Evolutionary conservation across 2,113 vertebrate genomes (phyloP), one percentile per base, ranked within the genome.

Genomic region (Callithrix jacchus): DNA sequence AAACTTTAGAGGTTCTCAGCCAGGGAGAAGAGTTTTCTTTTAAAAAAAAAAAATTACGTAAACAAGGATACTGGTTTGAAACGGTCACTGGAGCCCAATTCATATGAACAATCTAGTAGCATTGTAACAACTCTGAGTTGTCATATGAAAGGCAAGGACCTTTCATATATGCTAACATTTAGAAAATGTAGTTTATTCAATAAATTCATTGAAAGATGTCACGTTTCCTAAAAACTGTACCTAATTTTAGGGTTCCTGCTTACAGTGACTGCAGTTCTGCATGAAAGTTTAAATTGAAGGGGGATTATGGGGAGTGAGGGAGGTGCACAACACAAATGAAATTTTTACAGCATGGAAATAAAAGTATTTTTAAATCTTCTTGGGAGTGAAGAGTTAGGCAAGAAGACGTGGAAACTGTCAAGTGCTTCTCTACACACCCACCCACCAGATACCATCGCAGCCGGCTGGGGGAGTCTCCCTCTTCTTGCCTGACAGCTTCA

Each of bases 361-460:
- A 97, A 97, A 96, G 96, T 98, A 98, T 98, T 98, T 98, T 98
- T 98, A 98, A 98, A 98, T 95, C 58, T 96, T 91, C 96, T 95
- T 93, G 90, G 73, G 96, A 96, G 94, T 96, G 95, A 97, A 97
- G 93, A 97, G 90, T 97, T 96, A 97, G 96, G 93, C 96, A 97
- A 97, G 95, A 97, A 96, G 95, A 97, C 96, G 95, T 98, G 98
- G 98, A 98, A 98, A 98, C 82, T 97, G 98, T 96, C 98, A 95
- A 97, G 84, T 95, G 95, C 96, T 97, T 93, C 93, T 96, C 95
- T 92, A 58, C 91, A 97, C 96, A 97, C 87, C 98, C 98, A 97
- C 98, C 98, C 98, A 97, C 97, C 95, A 97, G 98, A 98, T 97
- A 97, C 87, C 97, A 97, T 95, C 95, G 92, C 95, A 93, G 94